A percentile compares a stretch with the other conserved stretches of the same genome.
Evolutionary conservation across 2,888 invertebrate species (phyloP).

Genomic region (Chloroclystis v-ata): DNA sequence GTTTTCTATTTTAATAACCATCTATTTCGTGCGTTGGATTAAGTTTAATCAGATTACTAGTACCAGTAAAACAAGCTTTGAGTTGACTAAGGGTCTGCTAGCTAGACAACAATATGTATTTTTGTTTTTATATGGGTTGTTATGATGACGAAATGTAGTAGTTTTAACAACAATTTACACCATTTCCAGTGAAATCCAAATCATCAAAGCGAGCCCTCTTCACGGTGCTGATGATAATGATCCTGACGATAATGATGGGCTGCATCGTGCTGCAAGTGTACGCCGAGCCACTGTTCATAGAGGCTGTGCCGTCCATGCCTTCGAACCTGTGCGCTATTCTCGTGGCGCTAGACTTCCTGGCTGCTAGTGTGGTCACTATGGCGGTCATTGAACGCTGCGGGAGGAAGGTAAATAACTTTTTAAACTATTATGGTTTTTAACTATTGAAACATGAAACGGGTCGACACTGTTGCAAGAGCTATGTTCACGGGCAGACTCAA

Average conservation of each 20-base stretch:
- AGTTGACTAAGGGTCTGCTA: too few species aligned
- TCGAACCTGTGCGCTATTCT: slow-evolving; percentile 60
- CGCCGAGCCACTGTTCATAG: slow-evolving; percentile 61
- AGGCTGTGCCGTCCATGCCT: slow-evolving; percentile 60
- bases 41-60: too few species aligned
- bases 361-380: slow-evolving; percentile 49
- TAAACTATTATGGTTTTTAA: too few species aligned
- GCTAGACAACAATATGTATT: too few species aligned
- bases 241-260: slow-evolving; percentile 57
- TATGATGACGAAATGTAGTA: too few species aligned
- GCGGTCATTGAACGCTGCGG: slow-evolving; percentile 54
- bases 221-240: slow-evolving; percentile 44
- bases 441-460: too few species aligned
- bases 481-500: too few species aligned
- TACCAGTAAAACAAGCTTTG: too few species aligned
- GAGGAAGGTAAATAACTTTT: slow-evolving; percentile 54
- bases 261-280: slow-evolving; percentile 62
- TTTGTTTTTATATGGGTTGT: too few species aligned
- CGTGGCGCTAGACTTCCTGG: slow-evolving; percentile 52
- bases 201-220: slow-evolving; percentile 45
- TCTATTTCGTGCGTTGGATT: too few species aligned
- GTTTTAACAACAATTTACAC: background rate
- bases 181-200: slow-evolving; percentile 44
- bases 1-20: too few species aligned
- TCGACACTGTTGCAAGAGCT: too few species aligned